Percentiles rank a stretch among this genome's conserved stretches.
phyloP scores from a whole-genome alignment of 2,113 vertebrate genomes.

The Rhinopomastus cyanomelas region DNA sequence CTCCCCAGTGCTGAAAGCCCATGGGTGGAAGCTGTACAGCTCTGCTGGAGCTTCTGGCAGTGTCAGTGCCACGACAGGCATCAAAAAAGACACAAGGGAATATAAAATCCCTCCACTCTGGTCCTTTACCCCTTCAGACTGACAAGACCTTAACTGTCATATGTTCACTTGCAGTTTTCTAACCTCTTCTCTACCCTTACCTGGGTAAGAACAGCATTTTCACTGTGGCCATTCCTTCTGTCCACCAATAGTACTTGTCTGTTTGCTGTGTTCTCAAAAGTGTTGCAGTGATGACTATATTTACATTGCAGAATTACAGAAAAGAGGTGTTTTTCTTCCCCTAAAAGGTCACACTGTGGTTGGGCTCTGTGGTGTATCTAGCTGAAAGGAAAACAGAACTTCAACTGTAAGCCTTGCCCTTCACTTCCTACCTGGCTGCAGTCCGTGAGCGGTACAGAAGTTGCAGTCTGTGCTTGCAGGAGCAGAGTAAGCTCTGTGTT shows the following conservation, averaged over 20 bases:
- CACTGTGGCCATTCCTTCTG: slow-evolving; percentile 46
- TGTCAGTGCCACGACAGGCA: neutral
- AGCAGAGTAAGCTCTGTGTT: slow-evolving; percentile 57
- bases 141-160: neutral
- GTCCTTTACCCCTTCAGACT: slow-evolving; percentile 11
- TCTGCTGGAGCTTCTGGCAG: neutral
- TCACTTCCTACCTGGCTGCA: slow-evolving; percentile 42
- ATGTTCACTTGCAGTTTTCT: slow-evolving; percentile 23
- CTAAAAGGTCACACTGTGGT: slow-evolving; percentile 68
- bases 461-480: slow-evolving; percentile 66
- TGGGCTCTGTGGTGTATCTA: slow-evolving; percentile 64
- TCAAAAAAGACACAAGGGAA: neutral
- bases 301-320: slow-evolving; percentile 70
- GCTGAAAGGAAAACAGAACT: slow-evolving; percentile 61
- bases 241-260: slow-evolving; percentile 57
- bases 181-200: slow-evolving; percentile 41
- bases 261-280: slow-evolving; percentile 63
- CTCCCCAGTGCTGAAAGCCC: neutral
- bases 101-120: neutral
- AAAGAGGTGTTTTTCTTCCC: slow-evolving; percentile 67
- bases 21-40: neutral
- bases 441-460: slow-evolving; percentile 23
- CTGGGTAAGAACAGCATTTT: slow-evolving; percentile 54
- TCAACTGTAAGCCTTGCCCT: slow-evolving; percentile 58
- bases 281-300: slow-evolving; percentile 66